Conservation (phyloP, 2,888 invertebrate genomes). For the Drosophila nr. perissopoda region DNA sequence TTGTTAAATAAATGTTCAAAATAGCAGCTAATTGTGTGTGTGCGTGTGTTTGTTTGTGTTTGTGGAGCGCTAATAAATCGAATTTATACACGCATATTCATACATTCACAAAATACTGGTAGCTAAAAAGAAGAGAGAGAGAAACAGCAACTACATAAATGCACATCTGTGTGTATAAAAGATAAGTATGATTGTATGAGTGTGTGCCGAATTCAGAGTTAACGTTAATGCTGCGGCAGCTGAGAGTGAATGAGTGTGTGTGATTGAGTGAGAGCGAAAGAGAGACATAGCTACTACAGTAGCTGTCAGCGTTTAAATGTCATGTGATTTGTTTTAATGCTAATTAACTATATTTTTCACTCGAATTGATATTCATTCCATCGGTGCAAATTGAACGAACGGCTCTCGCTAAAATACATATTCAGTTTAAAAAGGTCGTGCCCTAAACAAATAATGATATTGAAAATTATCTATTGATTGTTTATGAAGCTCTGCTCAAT, state of each 20-base stretch:
- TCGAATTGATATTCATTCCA: conserved; percentile 31
- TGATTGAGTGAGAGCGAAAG: conserved; percentile 20
- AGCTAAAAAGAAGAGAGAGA: conserved; percentile 6
- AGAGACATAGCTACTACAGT: conserved; percentile 40
- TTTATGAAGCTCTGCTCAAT: conserved; percentile 14
- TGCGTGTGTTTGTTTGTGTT: conserved; percentile 17
- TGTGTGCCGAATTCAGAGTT: conserved; percentile 37
- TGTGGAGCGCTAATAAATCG: conserved; percentile 63
- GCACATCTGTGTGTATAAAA: conserved; percentile 21
- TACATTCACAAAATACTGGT: conserved; percentile 24
- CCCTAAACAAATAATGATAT: background rate
- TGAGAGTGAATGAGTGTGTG: conserved; percentile 11
- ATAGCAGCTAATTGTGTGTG: conserved; percentile 25
- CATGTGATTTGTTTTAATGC: conserved; percentile 69
- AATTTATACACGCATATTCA: conserved; percentile 57
- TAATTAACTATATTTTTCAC: conserved; percentile 58
- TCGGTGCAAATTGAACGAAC: conserved; percentile 28
- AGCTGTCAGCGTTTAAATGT: conserved; percentile 46
- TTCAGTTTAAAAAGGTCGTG: conserved; percentile 11
- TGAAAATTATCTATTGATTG: background rate
- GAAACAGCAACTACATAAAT: conserved; percentile 15
- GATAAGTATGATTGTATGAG: conserved; percentile 1
- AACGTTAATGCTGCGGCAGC: conserved; percentile 34
- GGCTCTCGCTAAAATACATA: conserved; percentile 26
- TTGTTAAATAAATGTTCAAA: conserved; percentile 48